Percentiles rank a stretch among this genome's conserved stretches.
phyloP scores from a whole-genome alignment of 2,888 invertebrate genomes.

The Sthenelais limicola region DNA sequence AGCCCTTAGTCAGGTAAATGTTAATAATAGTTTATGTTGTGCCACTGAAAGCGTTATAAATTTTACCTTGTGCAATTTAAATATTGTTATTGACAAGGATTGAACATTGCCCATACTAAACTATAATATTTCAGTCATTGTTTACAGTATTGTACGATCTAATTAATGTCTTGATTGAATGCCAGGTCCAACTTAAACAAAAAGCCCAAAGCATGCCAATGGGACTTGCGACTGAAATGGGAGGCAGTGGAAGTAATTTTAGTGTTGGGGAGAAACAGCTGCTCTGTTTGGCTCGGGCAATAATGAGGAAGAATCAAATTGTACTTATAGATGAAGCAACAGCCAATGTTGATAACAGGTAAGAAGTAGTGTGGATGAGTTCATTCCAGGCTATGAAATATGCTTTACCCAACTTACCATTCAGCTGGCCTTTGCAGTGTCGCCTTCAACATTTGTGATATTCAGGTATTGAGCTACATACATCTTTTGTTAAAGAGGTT shows the following conservation, averaged over 20 bases:
- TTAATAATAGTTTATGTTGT: not conserved
- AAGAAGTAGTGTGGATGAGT: no score
- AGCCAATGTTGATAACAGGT: conserved; percentile 15
- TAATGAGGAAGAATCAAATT: conserved; percentile 11
- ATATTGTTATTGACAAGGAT: not conserved
- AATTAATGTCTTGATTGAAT: not conserved
- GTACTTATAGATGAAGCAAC: conserved; percentile 21
- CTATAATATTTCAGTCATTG: not conserved
- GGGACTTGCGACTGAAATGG: conserved; percentile 16
- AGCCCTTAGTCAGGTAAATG: not conserved
- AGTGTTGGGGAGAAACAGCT: conserved; percentile 25
- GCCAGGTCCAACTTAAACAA: not conserved
- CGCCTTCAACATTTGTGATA: no score
- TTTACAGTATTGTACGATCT: not conserved
- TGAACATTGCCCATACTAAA: not conserved
- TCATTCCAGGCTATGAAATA: no score
- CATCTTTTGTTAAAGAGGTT: no score
- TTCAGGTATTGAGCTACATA: no score
- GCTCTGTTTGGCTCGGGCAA: conserved; percentile 12
- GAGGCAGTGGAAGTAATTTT: conserved; percentile 5
- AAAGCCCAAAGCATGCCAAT: not conserved
- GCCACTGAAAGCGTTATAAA: not conserved
- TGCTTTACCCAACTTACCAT: no score
- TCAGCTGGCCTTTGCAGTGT: no score
- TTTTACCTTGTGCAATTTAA: not conserved